Conservation (phyloP, 2,113 vertebrate genomes). For the Neopipo cinnamomea region DNA sequence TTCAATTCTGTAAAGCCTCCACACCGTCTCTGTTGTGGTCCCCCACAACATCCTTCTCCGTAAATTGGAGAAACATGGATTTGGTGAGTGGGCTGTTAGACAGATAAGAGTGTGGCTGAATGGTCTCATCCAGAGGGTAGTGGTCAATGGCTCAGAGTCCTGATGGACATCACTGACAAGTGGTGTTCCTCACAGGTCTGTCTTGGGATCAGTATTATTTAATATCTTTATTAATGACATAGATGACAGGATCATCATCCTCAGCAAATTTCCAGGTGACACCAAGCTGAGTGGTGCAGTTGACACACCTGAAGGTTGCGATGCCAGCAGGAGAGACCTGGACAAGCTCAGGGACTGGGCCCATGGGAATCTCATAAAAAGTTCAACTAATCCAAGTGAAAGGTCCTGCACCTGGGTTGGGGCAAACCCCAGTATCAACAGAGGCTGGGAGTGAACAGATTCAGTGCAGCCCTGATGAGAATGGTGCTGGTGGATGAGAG, state of each 20-base stretch:
- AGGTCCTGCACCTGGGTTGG: neutral
- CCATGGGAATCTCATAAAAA: neutral
- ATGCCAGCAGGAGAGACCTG: neutral
- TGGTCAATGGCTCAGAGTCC: neutral
- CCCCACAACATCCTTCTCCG: neutral
- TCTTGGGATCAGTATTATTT: neutral
- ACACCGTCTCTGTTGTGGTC: neutral
- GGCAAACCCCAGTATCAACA: rapidly evolving
- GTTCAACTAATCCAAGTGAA: neutral
- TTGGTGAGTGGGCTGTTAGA: neutral
- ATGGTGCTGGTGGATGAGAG: neutral
- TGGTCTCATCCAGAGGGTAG: too few species aligned
- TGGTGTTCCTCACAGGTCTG: neutral
- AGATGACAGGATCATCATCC: rapidly evolving
- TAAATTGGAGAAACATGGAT: neutral
- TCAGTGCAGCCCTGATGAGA: neutral
- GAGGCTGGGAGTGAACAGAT: neutral
- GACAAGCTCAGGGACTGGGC: rapidly evolving
- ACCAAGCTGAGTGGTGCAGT: neutral
- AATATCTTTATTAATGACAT: neutral
- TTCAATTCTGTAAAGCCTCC: neutral
- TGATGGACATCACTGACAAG: too few species aligned
- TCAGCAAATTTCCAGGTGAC: neutral
- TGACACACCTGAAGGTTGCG: neutral
- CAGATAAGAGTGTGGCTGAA: neutral